Percentiles rank a stretch among this genome's conserved stretches.
phyloP scores from a whole-genome alignment of 1,140 invertebrate species.

The Triops cancriformis region DNA sequence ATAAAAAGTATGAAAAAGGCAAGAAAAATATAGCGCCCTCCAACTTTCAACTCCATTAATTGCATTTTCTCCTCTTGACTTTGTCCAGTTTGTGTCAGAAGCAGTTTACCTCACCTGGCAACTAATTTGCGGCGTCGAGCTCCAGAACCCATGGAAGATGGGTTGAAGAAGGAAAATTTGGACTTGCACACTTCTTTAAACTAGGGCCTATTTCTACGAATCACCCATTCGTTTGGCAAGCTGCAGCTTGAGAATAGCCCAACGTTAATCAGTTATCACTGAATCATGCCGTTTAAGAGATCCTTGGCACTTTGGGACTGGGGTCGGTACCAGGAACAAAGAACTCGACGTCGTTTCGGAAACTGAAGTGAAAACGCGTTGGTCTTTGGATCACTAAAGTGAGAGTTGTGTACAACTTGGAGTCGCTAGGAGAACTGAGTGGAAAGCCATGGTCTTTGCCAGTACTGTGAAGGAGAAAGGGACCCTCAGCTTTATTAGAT shows the following conservation, averaged over 20 bases:
- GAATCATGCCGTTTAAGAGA: too few species aligned
- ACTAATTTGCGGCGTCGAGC: neutral
- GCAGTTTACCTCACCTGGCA: neutral
- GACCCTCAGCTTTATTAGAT: neutral
- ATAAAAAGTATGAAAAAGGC: neutral
- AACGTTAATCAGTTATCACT: too few species aligned
- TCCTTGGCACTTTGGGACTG: too few species aligned
- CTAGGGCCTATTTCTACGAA: neutral
- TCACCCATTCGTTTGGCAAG: neutral
- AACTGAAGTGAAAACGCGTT: neutral
- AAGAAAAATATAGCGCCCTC: neutral
- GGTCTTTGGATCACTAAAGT: neutral
- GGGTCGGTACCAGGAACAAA: too few species aligned
- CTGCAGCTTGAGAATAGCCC: neutral
- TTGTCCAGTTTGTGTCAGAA: neutral
- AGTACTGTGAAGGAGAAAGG: neutral
- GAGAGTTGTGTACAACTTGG: neutral
- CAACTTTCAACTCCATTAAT: neutral
- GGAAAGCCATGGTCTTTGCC: neutral
- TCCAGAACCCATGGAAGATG: conserved; percentile 10
- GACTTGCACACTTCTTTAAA: neutral
- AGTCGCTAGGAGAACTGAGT: neutral
- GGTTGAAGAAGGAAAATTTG: neutral
- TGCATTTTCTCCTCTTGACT: neutral
- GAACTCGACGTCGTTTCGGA: too few species aligned